Evolutionary conservation across 2,888 invertebrate species (phyloP).

Genomic region (Chloroclysta siterata): DNA sequence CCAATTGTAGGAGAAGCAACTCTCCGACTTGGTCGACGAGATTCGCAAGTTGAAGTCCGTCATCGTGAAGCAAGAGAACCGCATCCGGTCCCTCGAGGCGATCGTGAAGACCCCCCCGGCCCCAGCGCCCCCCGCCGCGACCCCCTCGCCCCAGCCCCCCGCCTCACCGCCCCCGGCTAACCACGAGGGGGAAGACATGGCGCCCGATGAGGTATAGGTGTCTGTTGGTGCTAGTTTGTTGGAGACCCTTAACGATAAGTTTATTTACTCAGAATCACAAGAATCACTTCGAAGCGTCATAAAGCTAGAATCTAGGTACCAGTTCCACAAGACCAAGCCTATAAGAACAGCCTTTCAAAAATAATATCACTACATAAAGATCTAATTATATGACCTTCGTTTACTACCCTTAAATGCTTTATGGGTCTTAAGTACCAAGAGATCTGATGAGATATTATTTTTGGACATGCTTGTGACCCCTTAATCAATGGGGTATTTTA

Average conservation of each 20-base stretch:
- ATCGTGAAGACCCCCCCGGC: conserved; percentile 65
- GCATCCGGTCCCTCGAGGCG: conserved; percentile 91
- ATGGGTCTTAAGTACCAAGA: too few relatives aligned
- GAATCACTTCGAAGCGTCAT: too few relatives aligned
- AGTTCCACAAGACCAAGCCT: too few relatives aligned
- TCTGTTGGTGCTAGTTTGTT: neutral
- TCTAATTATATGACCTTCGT: too few relatives aligned
- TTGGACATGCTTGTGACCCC: neutral
- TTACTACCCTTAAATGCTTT: too few relatives aligned
- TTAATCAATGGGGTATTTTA: too few relatives aligned
- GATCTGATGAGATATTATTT: too few relatives aligned
- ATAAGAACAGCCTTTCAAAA: too few relatives aligned
- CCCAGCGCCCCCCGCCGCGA: conserved; percentile 54
- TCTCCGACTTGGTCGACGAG: conserved; percentile 94
- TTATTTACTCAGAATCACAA: too few relatives aligned
- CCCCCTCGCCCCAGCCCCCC: conserved; percentile 60
- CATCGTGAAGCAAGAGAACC: conserved; percentile 96
- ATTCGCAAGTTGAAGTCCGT: conserved; percentile 97
- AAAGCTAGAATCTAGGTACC: too few relatives aligned
- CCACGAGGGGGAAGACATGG: conserved; percentile 78
- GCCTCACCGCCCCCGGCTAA: conserved; percentile 47
- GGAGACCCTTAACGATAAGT: too few relatives aligned
- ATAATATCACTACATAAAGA: too few relatives aligned
- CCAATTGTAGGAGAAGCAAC: conserved; percentile 88
- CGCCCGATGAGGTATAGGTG: conserved; percentile 85